Evolutionary conservation across 35 echinoderm and acorn worm genomes (phyloP), one percentile per base, ranked within the genome.

Genomic region (Lytechinus variegatus): DNA sequence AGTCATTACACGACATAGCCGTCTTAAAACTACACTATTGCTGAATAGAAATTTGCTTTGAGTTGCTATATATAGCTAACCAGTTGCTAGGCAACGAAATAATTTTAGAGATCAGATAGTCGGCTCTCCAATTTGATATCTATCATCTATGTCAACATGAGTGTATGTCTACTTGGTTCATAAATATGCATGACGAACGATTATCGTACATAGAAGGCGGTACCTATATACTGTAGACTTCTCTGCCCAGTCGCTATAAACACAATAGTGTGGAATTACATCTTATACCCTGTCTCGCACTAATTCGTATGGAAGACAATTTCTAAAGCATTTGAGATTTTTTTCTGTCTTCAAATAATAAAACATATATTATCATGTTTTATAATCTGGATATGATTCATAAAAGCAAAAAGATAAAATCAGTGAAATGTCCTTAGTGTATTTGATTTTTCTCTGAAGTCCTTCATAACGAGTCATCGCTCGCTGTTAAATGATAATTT

Each of bases 91-190:
- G 92, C 10, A 93, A 55, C 53, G 53, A 19, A 28, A 53, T 19
- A 93, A 93, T 29, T 54, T 57, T 11, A 57, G 5, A 33, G 92
- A 93, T 93, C 55, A 93, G 92, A 93, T 93, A 56, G 53, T 54
- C 13, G 54, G 57, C 54, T 9, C 92, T 16, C 27, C 14, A 28
- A 93, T 93, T 93, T 93, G 92, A 93, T 93, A 93, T 57, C 27
- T 53, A 93, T 54, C 92, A 54, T 10, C 88, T 90, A 54, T 52
- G 52, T 90, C 10, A 90, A 90, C 52, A 90, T 10, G 28, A 51
- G 16, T 54, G 27, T 53, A 44, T 44, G 33, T 44, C 33, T 44
- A 89, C 87, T 12, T 90, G 29, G 88, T 90, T 90, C 88, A 90
- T 90, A 28, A 4, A 90, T 90, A 90, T 90, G 88, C 88, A 90